A percentile compares a stretch with the other conserved stretches of the same genome.
phyloP scores from a whole-genome alignment of 2,888 invertebrate genomes.

The Romanomermis culicivorax region DNA sequence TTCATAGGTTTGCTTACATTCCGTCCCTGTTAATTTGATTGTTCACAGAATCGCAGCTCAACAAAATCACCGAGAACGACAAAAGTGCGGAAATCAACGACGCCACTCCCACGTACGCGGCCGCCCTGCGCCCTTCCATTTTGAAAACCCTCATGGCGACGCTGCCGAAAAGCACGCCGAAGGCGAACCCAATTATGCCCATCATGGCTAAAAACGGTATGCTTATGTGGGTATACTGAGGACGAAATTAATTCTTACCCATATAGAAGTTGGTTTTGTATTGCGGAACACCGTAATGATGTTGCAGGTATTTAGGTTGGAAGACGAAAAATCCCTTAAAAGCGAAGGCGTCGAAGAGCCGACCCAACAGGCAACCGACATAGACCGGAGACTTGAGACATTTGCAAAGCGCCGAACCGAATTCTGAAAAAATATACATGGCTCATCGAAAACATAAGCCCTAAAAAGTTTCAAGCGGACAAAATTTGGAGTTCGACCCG shows the following conservation, averaged over 20 bases:
- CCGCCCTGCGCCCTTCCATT: slow-evolving; percentile 19
- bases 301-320: slow-evolving; percentile 25
- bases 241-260: slow-evolving; percentile 16
- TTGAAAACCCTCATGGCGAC: slow-evolving; percentile 17
- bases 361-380: slow-evolving; percentile 18
- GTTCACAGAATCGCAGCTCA: slow-evolving; percentile 24
- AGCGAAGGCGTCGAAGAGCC: slow-evolving; percentile 26
- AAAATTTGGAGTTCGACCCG: no score
- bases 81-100: slow-evolving; percentile 20
- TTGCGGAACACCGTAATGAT: slow-evolving; percentile 27
- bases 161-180: slow-evolving; percentile 21
- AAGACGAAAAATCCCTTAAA: slow-evolving; percentile 28
- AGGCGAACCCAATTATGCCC: slow-evolving; percentile 26
- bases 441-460: background rate
- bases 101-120: slow-evolving; percentile 20
- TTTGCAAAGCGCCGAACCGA: background rate
- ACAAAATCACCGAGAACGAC: slow-evolving; percentile 20
- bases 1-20: slow-evolving; percentile 11
- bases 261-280: slow-evolving; percentile 22
- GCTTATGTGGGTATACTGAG: no score
- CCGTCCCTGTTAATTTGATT: slow-evolving; percentile 20
- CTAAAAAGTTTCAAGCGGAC: no score
- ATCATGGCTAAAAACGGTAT: slow-evolving; percentile 22
- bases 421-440: slow-evolving; percentile 3
- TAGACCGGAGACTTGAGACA: slow-evolving; percentile 7